These are phyloP conservation scores for Iguana delicatissima DNA, from an alignment of 2,797 vertebrate genomes.

Conservation along the genomic window DNA sequence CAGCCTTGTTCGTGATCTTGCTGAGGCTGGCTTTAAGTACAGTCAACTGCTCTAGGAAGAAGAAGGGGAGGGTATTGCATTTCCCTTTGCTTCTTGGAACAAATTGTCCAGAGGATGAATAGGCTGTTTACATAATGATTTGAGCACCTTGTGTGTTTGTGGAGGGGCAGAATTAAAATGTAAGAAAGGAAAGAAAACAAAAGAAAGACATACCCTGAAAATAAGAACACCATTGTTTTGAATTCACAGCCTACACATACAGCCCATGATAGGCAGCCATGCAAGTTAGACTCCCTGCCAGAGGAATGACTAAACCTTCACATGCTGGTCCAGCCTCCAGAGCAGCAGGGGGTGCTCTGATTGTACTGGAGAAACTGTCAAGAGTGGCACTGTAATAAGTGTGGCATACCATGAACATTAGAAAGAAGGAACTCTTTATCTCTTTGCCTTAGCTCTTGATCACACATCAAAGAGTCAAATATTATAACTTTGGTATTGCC, in stretches of 20 bases:
- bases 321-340: not conserved
- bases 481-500: not conserved
- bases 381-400: not conserved
- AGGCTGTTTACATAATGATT: constrained; percentile 22
- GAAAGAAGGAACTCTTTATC: not conserved
- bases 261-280: not conserved
- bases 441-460: too few relatives aligned
- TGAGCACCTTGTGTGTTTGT: not conserved
- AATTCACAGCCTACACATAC: not conserved
- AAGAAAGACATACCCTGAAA: constrained; percentile 13
- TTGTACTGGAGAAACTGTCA: not conserved
- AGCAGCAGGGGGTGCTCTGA: constrained; percentile 1
- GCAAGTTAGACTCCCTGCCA: not conserved
- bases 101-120: constrained; percentile 20
- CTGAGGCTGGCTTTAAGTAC: constrained; percentile 53
- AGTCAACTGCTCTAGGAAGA: constrained; percentile 1
- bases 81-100: constrained; percentile 37
- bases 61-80: constrained; percentile 29
- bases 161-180: not conserved
- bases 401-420: too few relatives aligned
- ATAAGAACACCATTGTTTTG: constrained; percentile 1
- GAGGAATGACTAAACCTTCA: not conserved
- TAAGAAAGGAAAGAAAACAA: not conserved
- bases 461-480: not conserved
- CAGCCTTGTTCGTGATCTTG: constrained; percentile 3